Percentiles rank a stretch among this genome's conserved stretches.
phyloP scores from a whole-genome alignment of 2,888 invertebrate genomes.

The Sarcophaga rosellei region DNA sequence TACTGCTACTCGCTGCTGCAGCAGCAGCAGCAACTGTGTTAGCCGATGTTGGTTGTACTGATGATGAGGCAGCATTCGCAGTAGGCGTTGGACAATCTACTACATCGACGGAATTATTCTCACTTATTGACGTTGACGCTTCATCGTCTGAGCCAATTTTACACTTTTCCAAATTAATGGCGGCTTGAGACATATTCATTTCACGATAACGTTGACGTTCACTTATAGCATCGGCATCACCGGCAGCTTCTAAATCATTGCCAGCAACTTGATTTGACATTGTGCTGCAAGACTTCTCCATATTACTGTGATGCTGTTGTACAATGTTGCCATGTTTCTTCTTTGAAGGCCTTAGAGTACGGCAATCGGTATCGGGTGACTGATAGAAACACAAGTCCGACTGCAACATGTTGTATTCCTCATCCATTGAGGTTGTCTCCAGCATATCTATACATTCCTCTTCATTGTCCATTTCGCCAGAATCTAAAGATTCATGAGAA shows the following conservation, averaged over 20 bases:
- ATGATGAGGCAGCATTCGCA: neutral
- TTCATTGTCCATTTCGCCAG: constrained; percentile 84
- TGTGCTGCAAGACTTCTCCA: constrained; percentile 46
- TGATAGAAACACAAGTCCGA: constrained; percentile 80
- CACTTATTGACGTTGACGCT: neutral
- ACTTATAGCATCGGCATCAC: constrained; percentile 63
- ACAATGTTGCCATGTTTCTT: constrained; percentile 73
- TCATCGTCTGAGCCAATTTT: constrained; percentile 51
- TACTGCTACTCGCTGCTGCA: constrained; percentile 54
- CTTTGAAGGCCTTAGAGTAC: constrained; percentile 77
- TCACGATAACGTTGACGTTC: constrained; percentile 75
- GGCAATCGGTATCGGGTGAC: constrained; percentile 78
- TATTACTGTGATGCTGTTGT: constrained; percentile 68
- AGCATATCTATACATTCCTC: constrained; percentile 83
- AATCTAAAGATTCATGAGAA: constrained; percentile 89
- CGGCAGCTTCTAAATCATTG: constrained; percentile 3
- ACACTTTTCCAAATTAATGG: constrained; percentile 73
- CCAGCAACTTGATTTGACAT: constrained; percentile 68
- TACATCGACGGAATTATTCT: constrained; percentile 53
- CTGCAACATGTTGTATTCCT: constrained; percentile 80
- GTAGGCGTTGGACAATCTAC: constrained; percentile 65
- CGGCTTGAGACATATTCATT: constrained; percentile 77
- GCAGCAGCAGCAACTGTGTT: constrained; percentile 64
- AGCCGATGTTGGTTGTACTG: neutral
- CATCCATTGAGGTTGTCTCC: constrained; percentile 81